Base-by-base conservation (phyloP, 1,140 invertebrate genomes). In the Nasonia giraulti region DNA sequence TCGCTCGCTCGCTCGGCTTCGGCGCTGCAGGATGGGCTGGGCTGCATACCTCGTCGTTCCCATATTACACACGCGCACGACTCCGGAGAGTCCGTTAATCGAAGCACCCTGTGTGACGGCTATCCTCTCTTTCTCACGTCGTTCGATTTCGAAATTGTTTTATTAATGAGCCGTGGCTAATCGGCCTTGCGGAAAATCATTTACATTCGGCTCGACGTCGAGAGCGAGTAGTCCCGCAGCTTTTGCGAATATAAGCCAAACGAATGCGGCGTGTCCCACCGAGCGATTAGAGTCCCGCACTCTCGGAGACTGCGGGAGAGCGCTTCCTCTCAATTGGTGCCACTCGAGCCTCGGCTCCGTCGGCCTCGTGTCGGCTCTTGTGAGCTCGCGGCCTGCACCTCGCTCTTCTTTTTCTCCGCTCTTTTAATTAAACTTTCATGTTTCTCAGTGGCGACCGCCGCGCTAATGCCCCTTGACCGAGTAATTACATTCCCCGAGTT, bases 21-120 rank as follows among this genome's bases (percentile, higher is more conserved):
- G 83, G 83, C 71, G 77, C 82, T 37, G 77, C 82, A 87, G 85
- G 82, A 87, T 86, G 83, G 87, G 87, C 80, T 81, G 81, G 81
- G 85, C 85, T 4, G 14, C 68, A 37, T 73, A 47, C 47, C 73
- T 23, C 50, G 31, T 37, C 27, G 77, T 85, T 85, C 78, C 85
- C 85, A 86, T 73, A 85, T 85, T 86, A 47, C 37, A 76, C 50
- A 31, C 50, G 20, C 33, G 40, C 10, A n/a, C 80, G 68, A 71
- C 68, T 33, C 17, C 10, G 31, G 23, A 33, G 31, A 33, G 80
- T 33, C 12, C 33, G 37, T 71, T 84, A 84, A 87, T 87, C 86
- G 86, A 85, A 5, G 84, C 84, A 85, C 78, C 84, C 84, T 77
- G 55, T 80, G 84, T 85, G 78, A 83, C 86, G 84, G 37, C 71